Conservation (phyloP, 1,140 invertebrate genomes). For the Heliconius melpomene region DNA sequence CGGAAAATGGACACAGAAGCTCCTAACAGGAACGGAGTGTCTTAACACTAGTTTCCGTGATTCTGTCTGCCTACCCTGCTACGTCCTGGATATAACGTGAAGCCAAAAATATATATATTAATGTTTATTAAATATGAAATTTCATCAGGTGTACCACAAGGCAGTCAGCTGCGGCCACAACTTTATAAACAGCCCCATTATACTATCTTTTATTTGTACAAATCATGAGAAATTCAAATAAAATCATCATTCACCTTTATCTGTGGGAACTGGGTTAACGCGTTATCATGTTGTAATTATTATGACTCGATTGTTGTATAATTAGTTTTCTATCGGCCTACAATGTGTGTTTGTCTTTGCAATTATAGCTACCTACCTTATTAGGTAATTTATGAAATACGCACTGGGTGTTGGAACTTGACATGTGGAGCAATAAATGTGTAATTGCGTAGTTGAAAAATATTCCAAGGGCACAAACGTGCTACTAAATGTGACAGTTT, state of each 20-base stretch:
- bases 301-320: constrained; percentile 30
- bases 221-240: constrained; percentile 22
- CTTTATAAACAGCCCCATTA: background rate
- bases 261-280: constrained; percentile 35
- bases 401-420: background rate
- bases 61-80: too few relatives aligned
- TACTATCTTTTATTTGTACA: constrained; percentile 9
- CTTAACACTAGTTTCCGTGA: too few relatives aligned
- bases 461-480: too few relatives aligned
- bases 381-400: constrained; percentile 14
- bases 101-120: too few relatives aligned
- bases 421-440: background rate
- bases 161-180: background rate
- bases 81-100: too few relatives aligned
- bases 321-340: constrained; percentile 25
- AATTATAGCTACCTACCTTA: background rate
- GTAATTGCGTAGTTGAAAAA: background rate
- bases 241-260: constrained; percentile 29
- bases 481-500: too few relatives aligned
- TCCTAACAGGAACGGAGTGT: too few relatives aligned
- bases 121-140: background rate
- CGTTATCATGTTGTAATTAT: constrained; percentile 25
- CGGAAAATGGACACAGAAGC: too few relatives aligned
- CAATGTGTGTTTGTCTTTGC: background rate
- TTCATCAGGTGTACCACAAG: background rate